Evolutionary conservation across 2,113 vertebrate genomes (phyloP).

Genomic region (Pelobates fuscus): DNA sequence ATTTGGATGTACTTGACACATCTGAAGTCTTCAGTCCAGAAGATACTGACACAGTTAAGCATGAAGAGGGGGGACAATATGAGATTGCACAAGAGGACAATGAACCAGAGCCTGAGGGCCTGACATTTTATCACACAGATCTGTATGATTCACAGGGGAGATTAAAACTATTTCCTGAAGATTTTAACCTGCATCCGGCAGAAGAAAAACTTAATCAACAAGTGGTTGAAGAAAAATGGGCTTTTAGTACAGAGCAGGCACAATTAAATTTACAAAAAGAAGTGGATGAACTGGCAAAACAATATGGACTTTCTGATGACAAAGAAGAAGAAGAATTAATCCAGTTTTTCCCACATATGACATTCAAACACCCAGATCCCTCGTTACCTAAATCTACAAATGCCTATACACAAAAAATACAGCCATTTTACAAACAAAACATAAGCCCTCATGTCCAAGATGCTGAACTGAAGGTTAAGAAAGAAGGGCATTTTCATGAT

Average conservation of each 20-base stretch:
- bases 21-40: background rate
- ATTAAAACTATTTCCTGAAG: conserved; percentile 73
- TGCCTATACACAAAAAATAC: background rate
- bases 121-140: conserved; percentile 71
- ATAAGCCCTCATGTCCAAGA: background rate
- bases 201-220: conserved; percentile 40
- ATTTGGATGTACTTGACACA: conserved; percentile 31
- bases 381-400: background rate
- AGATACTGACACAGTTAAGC: fast-evolving
- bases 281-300: conserved; percentile 63
- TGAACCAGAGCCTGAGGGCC: conserved; percentile 52
- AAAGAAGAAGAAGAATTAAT: conserved; percentile 58
- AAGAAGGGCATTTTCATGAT: too few species aligned
- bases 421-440: background rate
- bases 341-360: background rate
- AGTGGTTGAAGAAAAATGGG: background rate
- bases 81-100: conserved; percentile 18
- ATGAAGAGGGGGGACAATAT: background rate
- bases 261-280: conserved; percentile 62
- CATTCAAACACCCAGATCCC: background rate
- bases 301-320: conserved; percentile 67
- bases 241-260: background rate
- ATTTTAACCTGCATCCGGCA: conserved; percentile 49
- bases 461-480: too few species aligned
- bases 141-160: conserved; percentile 73